Evolutionary conservation across 2,797 vertebrate species (phyloP), one percentile per base, ranked within the genome.

Genomic region (Fundulus diaphanus): DNA sequence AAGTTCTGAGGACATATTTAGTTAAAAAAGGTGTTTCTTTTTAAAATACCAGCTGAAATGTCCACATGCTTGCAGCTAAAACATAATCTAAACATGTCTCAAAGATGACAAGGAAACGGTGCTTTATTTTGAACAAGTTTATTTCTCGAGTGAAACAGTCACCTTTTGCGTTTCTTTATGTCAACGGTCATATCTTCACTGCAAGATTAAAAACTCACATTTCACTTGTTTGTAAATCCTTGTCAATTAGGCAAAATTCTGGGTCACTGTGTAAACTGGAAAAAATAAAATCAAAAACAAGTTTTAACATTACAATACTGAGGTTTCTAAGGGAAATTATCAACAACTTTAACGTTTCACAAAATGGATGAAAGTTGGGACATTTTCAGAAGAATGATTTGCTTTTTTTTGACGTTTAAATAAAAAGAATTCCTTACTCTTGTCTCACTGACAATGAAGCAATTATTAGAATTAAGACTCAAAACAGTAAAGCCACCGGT

Each of bases 101-200:
- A 20, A n/a, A 33, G 7, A 37, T 27, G 8, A 42, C 29, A 52
- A 72, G 46, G 70, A 66, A 63, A 2, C 1, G 24, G 27, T 16
- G 5, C 59, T 73, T 77, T 80, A 77, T 71, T 90, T 56, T 67
- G 40, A 84, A 81, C 49, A 81, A 67, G 29, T 87, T 90, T 88
- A 87, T 91, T 91, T 86, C 73, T 76, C 72, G 24, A 70, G 54
- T 52, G n/a, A 79, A 80, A 78, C 71, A 80, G 49, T 85, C 78
- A 78, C 65, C 59, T 48, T 81, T 31, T 49, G n/a, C 7, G 48
- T 75, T 76, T 80, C 52, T n/a, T 35, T 73, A 85, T 51, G 63
- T n/a, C 70, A 70, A 76, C 67, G 42, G 31, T 48, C 5, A 16
- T n/a, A n/a, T 20, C 5, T 73, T 15, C 68, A 31, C 44, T 72